Conservation (phyloP, 2,113 vertebrate genomes). For the Toxostoma redivivum region DNA sequence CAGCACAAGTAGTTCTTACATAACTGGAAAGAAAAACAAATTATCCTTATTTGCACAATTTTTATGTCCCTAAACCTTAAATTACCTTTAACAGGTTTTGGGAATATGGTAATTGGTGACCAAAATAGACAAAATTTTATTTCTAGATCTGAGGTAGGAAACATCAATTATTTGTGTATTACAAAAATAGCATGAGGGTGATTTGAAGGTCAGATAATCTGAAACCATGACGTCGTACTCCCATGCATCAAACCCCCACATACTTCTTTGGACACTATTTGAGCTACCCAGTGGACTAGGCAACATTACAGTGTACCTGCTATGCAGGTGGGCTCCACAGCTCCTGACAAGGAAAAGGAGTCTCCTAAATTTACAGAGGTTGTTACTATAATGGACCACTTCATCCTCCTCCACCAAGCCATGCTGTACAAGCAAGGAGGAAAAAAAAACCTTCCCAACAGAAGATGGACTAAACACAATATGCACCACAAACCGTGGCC, state of each 20-base stretch:
- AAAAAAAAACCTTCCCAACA: neutral
- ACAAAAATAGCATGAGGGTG: neutral
- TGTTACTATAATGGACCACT: neutral
- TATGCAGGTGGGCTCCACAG: neutral
- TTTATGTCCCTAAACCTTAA: neutral
- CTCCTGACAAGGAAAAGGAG: neutral
- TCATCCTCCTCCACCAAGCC: neutral
- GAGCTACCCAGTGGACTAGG: neutral
- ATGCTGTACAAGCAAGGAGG: neutral
- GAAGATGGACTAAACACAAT: neutral
- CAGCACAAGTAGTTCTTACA: neutral
- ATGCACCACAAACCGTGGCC: neutral
- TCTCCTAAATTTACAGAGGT: neutral
- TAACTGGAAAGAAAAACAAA: neutral
- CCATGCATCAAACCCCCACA: neutral
- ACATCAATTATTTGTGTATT: neutral
- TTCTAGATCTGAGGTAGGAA: neutral
- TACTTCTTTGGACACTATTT: neutral
- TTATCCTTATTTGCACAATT: neutral
- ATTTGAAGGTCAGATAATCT: neutral
- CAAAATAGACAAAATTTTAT: neutral
- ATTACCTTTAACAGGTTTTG: neutral
- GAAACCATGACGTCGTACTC: neutral
- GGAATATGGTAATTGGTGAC: neutral
- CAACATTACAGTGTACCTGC: neutral